A percentile compares a stretch with the other conserved stretches of the same genome.
Conservation (phyloP, 2,797 vertebrate species). For the Pelochelys cantorii region DNA sequence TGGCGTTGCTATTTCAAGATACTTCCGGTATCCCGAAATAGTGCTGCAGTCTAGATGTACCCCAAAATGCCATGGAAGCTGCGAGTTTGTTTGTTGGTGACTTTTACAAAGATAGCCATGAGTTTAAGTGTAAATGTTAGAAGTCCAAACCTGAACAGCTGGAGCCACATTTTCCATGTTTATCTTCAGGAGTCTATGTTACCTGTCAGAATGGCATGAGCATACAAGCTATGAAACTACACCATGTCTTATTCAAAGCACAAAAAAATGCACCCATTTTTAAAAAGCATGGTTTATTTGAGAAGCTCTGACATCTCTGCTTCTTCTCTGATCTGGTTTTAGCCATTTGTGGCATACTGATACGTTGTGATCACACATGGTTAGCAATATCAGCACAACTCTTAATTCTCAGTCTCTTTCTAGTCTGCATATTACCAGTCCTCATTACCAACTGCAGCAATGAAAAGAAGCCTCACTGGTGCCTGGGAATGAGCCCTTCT, state of each 20-base stretch:
- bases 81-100: not conserved
- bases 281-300: not conserved
- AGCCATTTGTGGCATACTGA: constrained; percentile 22
- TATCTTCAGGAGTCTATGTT: not conserved
- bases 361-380: constrained; percentile 20
- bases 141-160: not conserved
- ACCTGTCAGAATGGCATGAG: not conserved
- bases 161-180: not conserved
- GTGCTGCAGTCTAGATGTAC: no score
- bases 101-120: not conserved
- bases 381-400: not conserved
- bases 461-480: constrained; percentile 22
- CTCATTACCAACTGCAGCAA: not conserved
- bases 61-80: no score
- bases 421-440: not conserved
- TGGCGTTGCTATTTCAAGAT: no score
- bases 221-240: not conserved
- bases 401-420: constrained; percentile 36
- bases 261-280: rapidly evolving
- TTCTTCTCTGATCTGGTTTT: not conserved
- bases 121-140: not conserved
- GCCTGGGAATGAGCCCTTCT: not conserved
- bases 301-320: not conserved
- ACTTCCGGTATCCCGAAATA: no score
- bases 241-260: not conserved